These are phyloP conservation scores for Cynopterus sphinx DNA, from an alignment of 2,797 vertebrate genomes.

Conservation along the genomic window DNA sequence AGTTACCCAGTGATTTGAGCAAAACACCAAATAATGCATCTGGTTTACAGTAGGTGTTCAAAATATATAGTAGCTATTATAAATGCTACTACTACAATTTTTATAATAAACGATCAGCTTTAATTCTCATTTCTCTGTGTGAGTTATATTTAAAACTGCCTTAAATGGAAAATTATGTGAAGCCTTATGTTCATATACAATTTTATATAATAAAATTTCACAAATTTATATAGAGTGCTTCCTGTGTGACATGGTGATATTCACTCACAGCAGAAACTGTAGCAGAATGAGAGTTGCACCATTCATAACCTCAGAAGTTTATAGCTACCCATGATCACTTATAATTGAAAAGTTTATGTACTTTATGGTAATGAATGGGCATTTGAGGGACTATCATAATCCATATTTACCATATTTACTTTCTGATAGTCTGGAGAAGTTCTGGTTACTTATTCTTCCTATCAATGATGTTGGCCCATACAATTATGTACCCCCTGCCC, in stretches of 20 bases:
- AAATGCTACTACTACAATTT: neutral
- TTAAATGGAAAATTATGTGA: neutral
- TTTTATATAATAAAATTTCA: neutral
- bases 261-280: neutral
- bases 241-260: neutral
- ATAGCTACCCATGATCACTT: neutral
- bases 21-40: neutral
- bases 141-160: neutral
- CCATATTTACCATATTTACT: neutral
- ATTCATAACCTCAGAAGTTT: neutral
- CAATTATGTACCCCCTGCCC: neutral
- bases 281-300: neutral
- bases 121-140: neutral
- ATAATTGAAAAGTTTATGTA: neutral
- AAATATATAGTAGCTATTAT: neutral
- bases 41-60: neutral
- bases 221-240: neutral
- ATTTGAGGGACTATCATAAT: neutral
- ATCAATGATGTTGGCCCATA: neutral
- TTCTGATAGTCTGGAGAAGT: neutral
- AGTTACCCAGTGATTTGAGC: neutral
- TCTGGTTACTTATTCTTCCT: neutral
- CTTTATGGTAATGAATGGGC: neutral
- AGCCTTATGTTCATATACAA: neutral
- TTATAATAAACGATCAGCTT: neutral